Conservation (phyloP, 2,888 invertebrate species). For the Rhagophthalmus giganteus region DNA sequence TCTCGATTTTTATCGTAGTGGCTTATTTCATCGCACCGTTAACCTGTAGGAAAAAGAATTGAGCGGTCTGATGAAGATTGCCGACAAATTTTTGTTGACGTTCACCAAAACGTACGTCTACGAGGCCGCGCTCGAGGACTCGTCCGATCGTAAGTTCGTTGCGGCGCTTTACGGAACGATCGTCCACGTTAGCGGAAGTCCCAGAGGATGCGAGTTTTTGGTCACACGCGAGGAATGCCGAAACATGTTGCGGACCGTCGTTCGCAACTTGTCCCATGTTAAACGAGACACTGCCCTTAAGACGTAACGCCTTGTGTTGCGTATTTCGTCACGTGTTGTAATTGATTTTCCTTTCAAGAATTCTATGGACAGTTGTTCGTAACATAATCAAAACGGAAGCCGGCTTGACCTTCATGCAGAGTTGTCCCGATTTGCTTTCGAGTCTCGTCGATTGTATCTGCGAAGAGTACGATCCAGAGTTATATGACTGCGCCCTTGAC, state of each 20-base stretch:
- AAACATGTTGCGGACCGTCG: conserved; percentile 1
- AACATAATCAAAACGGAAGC: background rate
- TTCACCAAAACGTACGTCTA: conserved; percentile 10
- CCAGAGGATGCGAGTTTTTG: conserved; percentile 6
- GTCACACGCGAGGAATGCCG: conserved; percentile 7
- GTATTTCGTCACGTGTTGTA: background rate
- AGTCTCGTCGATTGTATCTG: background rate
- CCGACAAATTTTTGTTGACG: conserved; percentile 9
- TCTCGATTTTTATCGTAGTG: too few relatives aligned
- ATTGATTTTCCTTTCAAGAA: background rate
- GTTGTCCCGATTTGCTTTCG: background rate
- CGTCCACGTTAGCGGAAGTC: background rate
- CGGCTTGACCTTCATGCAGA: background rate
- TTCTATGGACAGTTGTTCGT: conserved; percentile 1
- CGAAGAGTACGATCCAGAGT: background rate
- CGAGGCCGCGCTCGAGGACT: conserved; percentile 14
- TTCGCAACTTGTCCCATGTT: conserved; percentile 4
- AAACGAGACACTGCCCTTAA: background rate
- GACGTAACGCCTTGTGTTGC: conserved; percentile 9
- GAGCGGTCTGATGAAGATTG: conserved; percentile 15
- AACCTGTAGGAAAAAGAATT: conserved; percentile 7
- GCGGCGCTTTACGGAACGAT: conserved; percentile 11
- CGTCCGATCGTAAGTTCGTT: conserved; percentile 14
- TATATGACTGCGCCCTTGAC: background rate
- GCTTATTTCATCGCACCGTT: background rate